phyloP scores from a whole-genome alignment of 37 sponge, comb jelly and placozoan species.

The Chondrilla cf. caribensis region DNA sequence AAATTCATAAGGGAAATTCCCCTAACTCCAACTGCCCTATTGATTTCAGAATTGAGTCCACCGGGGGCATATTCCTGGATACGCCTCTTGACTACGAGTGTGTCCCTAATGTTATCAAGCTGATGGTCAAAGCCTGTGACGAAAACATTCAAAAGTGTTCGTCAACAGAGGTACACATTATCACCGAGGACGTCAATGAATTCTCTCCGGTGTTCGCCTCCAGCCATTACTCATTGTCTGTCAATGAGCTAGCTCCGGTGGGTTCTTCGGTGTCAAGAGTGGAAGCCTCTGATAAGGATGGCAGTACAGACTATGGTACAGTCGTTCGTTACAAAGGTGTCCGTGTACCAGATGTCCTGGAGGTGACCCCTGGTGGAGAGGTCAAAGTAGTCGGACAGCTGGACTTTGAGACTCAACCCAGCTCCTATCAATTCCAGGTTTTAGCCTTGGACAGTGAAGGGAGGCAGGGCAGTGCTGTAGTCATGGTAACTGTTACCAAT shows the following conservation, averaged over 20 bases:
- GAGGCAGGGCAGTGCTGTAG: slow-evolving; percentile 13
- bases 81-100: slow-evolving; percentile 47
- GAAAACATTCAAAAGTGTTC: slow-evolving; percentile 22
- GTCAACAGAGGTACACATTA: background rate
- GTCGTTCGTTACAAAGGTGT: background rate
- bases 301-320: slow-evolving; percentile 30
- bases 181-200: slow-evolving; percentile 47
- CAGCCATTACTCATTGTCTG: slow-evolving; percentile 9
- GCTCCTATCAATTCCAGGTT: slow-evolving; percentile 35
- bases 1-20: background rate
- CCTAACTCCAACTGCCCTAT: background rate
- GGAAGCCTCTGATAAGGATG: slow-evolving; percentile 37
- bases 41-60: background rate
- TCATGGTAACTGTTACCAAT: slow-evolving; percentile 31
- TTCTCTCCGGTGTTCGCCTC: slow-evolving; percentile 36
- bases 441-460: slow-evolving; percentile 49
- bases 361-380: slow-evolving; percentile 20
- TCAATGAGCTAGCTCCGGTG: slow-evolving; percentile 24
- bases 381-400: slow-evolving; percentile 18
- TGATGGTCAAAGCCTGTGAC: slow-evolving; percentile 48
- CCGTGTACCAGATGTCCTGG: background rate
- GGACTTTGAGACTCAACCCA: background rate
- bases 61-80: slow-evolving; percentile 14
- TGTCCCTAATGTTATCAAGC: background rate
- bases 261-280: slow-evolving; percentile 25